Conservation (phyloP, 2,113 vertebrate species). For the Myiopsitta monachus region DNA sequence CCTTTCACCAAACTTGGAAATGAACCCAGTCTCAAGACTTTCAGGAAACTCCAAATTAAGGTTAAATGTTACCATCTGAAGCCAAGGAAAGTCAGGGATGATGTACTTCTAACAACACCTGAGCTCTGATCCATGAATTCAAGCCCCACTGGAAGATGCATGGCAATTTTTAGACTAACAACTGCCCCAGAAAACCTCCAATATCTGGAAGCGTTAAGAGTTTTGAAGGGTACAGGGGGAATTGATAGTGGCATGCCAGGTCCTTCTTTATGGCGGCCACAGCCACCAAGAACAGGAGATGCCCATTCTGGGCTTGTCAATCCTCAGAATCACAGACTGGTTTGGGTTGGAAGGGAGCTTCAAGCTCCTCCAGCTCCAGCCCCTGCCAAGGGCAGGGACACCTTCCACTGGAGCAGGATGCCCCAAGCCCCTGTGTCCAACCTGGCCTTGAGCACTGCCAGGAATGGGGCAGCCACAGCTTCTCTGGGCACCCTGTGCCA, state of each 20-base stretch:
- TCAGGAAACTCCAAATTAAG: neutral
- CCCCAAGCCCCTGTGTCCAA: neutral
- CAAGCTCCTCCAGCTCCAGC: neutral
- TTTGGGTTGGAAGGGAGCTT: neutral
- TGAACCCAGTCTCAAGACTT: accelerated
- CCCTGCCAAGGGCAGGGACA: neutral
- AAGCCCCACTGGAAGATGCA: neutral
- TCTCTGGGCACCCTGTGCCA: neutral
- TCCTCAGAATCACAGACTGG: neutral
- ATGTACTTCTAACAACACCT: neutral
- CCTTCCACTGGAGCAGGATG: neutral
- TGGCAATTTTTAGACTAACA: accelerated
- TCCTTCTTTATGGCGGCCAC: neutral
- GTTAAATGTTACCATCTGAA: neutral
- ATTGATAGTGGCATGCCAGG: accelerated
- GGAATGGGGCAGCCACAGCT: neutral
- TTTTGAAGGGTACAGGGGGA: neutral
- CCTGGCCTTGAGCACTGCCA: neutral
- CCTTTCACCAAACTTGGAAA: neutral
- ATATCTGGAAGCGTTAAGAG: neutral
- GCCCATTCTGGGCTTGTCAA: neutral
- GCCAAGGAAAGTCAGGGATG: neutral
- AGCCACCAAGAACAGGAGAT: neutral
- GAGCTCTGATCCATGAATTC: neutral
- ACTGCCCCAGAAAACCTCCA: neutral